Percentiles rank a stretch among this genome's conserved stretches.
phyloP scores from a whole-genome alignment of 2,113 vertebrate species.

The Aythya baeri region DNA sequence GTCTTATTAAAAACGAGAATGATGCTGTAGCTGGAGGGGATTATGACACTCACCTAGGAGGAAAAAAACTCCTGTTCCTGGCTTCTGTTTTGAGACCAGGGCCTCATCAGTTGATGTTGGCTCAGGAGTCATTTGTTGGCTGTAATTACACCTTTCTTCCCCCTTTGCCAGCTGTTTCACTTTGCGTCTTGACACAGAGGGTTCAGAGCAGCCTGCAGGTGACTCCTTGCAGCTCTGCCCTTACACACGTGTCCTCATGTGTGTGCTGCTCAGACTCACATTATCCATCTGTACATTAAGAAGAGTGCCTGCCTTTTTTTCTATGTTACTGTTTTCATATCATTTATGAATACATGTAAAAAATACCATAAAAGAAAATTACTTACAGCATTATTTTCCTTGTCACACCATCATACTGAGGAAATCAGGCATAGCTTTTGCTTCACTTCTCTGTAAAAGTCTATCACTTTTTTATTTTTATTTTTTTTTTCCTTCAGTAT shows the following conservation, averaged over 20 bases:
- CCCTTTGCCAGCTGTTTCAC: background rate
- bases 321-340: background rate
- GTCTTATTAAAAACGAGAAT: background rate
- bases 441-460: background rate
- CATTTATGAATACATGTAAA: background rate
- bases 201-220: background rate
- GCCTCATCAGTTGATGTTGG: background rate
- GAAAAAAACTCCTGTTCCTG: background rate
- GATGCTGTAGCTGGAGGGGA: background rate
- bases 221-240: background rate
- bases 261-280: background rate
- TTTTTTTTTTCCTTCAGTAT: background rate
- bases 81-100: background rate
- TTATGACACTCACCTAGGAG: background rate
- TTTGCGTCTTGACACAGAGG: background rate
- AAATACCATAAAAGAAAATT: background rate
- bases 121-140: background rate
- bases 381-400: background rate
- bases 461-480: background rate
- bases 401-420: accelerated
- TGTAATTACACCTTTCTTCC: background rate
- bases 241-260: accelerated
- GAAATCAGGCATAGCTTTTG: background rate
- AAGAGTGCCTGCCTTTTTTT: background rate
- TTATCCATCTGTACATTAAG: background rate